Evolutionary conservation across 2,888 invertebrate species (phyloP).

Genomic region (Nipponacmea schrenckii): DNA sequence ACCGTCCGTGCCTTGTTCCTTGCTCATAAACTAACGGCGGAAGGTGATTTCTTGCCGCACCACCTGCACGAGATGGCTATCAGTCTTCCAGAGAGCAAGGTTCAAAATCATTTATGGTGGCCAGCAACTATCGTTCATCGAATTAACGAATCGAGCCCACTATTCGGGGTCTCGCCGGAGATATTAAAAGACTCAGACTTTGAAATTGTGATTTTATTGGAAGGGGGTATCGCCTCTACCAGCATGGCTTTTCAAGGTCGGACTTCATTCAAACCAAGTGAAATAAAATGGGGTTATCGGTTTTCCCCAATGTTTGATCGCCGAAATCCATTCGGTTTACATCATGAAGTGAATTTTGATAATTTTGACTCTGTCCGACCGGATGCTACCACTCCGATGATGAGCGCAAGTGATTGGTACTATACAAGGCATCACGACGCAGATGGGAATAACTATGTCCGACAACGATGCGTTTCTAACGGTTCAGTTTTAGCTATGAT

Average conservation of each 20-base stretch:
- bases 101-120: constrained; percentile 95
- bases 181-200: constrained; percentile 89
- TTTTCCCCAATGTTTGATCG: constrained; percentile 43
- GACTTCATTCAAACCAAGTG: constrained; percentile 66
- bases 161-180: constrained; percentile 88
- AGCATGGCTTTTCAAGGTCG: constrained; percentile 68
- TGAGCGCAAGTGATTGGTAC: constrained; percentile 19
- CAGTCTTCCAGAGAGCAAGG: constrained; percentile 90
- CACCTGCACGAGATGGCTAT: constrained; percentile 91
- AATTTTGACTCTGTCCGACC: constrained; percentile 20
- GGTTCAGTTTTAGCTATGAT: not conserved
- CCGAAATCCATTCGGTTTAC: not conserved
- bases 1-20: constrained; percentile 93
- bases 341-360: constrained; percentile 22
- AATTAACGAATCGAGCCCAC: constrained; percentile 87
- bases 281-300: constrained; percentile 54
- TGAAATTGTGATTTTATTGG: constrained; percentile 93
- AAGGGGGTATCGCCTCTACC: constrained; percentile 89
- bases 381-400: constrained; percentile 30
- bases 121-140: constrained; percentile 94
- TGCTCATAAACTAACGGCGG: constrained; percentile 86
- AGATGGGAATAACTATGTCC: not conserved
- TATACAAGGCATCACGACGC: not conserved
- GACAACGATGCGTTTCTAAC: not conserved
- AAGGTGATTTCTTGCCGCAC: constrained; percentile 91